Percentiles rank a stretch among this genome's conserved stretches.
These are phyloP conservation scores for Invenusta paracnida DNA, from an alignment of 2,888 invertebrate genomes.

Conservation along the genomic window DNA sequence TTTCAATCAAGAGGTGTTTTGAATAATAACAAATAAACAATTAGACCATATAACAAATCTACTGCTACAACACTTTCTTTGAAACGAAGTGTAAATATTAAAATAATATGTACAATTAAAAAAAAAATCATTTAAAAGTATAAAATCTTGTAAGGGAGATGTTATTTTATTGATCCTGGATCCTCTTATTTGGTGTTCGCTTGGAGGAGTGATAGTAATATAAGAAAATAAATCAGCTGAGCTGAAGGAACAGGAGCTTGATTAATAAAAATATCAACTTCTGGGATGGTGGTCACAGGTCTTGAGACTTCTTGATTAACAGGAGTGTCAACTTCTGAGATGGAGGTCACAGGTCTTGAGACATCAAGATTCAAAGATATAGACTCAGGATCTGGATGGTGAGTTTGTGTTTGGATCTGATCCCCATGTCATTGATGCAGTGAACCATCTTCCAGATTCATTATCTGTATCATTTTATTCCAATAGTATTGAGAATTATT, in stretches of 20 bases:
- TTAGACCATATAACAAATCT: background rate
- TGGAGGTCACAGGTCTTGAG: too few relatives aligned
- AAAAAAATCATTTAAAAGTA: background rate
- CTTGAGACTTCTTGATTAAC: too few relatives aligned
- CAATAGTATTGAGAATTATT: background rate
- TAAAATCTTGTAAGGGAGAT: too few relatives aligned
- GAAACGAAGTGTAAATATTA: background rate
- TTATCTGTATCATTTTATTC: background rate
- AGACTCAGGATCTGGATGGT: background rate
- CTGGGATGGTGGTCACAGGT: too few relatives aligned
- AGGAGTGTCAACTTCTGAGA: too few relatives aligned
- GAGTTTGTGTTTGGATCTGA: background rate
- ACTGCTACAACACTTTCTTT: background rate
- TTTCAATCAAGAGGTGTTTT: too few relatives aligned
- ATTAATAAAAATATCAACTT: too few relatives aligned
- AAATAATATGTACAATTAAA: background rate
- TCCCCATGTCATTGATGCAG: background rate
- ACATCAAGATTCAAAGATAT: background rate
- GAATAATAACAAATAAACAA: too few relatives aligned
- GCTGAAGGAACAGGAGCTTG: too few relatives aligned
- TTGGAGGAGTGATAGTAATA: too few relatives aligned
- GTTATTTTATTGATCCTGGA: too few relatives aligned
- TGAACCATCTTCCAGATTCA: background rate
- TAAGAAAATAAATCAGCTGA: too few relatives aligned
- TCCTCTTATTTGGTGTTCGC: background rate